Evolutionary conservation across 2,888 invertebrate genomes (phyloP).

Genomic region (Hypsopygia costalis): DNA sequence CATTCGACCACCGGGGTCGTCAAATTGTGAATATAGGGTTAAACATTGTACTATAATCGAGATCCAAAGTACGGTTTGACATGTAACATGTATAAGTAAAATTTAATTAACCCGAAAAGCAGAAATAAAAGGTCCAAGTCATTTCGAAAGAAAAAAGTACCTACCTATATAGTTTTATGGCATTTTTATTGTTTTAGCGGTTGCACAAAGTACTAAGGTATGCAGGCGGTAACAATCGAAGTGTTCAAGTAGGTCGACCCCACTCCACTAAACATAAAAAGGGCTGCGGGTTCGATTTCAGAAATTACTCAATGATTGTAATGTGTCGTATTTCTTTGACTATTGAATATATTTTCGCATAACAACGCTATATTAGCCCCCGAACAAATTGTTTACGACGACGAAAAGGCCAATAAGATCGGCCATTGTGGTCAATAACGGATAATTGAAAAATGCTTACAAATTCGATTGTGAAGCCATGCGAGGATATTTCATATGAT

Average conservation of each 20-base stretch:
- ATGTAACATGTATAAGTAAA: constrained; percentile 10
- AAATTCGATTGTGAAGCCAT: constrained; percentile 69
- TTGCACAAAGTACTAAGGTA: constrained; percentile 44
- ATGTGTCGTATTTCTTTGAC: constrained; percentile 24
- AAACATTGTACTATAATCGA: no score
- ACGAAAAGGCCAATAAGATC: constrained; percentile 65
- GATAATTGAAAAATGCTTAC: constrained; percentile 76
- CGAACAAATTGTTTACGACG: constrained; percentile 62
- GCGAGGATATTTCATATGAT: constrained; percentile 62
- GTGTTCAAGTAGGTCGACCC: constrained; percentile 56
- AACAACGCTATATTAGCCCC: constrained; percentile 24
- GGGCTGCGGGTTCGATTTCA: constrained; percentile 42
- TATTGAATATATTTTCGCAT: constrained; percentile 33
- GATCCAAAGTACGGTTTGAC: no score
- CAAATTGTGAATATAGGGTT: no score
- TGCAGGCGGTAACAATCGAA: constrained; percentile 56
- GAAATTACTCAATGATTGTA: constrained; percentile 16
- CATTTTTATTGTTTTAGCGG: constrained; percentile 52
- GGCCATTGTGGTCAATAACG: constrained; percentile 73
- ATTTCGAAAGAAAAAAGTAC: constrained; percentile 21
- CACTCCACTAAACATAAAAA: constrained; percentile 38
- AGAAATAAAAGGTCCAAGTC: constrained; percentile 20
- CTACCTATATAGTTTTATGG: constrained; percentile 13
- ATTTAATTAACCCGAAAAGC: constrained; percentile 16
- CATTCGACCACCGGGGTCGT: no score